phyloP scores from a whole-genome alignment of 2,888 invertebrate genomes.

The Heliconius hortense region DNA sequence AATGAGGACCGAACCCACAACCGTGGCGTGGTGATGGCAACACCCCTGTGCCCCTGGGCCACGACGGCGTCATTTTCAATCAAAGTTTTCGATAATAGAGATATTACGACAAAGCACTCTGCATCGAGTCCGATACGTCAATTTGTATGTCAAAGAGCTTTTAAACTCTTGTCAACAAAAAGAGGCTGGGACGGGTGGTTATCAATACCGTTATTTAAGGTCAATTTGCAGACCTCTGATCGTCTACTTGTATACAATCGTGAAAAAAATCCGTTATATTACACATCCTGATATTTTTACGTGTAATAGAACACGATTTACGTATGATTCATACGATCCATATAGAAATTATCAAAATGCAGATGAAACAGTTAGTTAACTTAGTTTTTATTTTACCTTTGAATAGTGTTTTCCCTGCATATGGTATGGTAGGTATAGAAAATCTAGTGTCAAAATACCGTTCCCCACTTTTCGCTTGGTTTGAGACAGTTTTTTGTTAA shows the following conservation, averaged over 20 bases:
- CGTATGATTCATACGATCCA: not conserved
- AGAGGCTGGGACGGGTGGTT: conserved; percentile 34
- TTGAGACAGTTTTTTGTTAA: not conserved
- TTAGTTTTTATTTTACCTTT: not conserved
- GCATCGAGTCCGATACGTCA: conserved; percentile 12
- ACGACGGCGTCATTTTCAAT: not conserved
- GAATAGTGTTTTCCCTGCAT: not conserved
- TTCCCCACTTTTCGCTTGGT: no score
- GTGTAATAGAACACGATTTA: conserved; percentile 21
- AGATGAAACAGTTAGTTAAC: not conserved
- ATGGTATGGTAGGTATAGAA: not conserved
- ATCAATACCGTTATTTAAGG: conserved; percentile 40
- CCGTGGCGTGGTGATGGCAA: no score
- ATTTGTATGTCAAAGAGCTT: conserved; percentile 40
- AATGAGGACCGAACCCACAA: no score
- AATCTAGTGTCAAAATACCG: not conserved
- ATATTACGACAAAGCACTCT: conserved; percentile 16
- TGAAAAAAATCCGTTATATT: conserved; percentile 32
- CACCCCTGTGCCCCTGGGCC: no score
- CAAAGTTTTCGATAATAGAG: conserved; percentile 7
- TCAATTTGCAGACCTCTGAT: conserved; percentile 36
- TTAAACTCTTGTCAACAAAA: conserved; percentile 37
- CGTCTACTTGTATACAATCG: conserved; percentile 29
- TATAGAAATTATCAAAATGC: not conserved
- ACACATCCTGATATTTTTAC: conserved; percentile 29